Conservation (phyloP, 1,140 invertebrate species). For the Drosophila subobscura region DNA sequence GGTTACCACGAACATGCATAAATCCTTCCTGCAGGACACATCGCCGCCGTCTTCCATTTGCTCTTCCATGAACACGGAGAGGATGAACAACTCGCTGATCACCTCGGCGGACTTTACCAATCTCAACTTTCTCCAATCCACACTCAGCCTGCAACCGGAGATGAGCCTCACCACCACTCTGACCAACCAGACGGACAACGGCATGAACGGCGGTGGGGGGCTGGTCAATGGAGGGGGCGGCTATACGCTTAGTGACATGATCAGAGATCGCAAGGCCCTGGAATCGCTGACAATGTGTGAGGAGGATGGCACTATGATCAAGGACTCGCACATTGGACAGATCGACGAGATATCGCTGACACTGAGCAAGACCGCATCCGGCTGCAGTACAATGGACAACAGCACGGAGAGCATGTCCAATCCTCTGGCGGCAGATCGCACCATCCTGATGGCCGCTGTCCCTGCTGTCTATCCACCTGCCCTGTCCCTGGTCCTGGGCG, state of each 20-base stretch:
- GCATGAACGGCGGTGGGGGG: slow-evolving; percentile 6
- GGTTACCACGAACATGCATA: slow-evolving; percentile 77
- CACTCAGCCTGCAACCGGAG: slow-evolving; percentile 57
- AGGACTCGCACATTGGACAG: slow-evolving; percentile 80
- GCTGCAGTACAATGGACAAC: slow-evolving; percentile 80
- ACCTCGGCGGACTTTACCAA: slow-evolving; percentile 82
- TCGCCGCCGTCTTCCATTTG: slow-evolving; percentile 82
- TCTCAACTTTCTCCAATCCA: slow-evolving; percentile 77
- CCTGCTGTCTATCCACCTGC: slow-evolving; percentile 15
- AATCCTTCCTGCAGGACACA: slow-evolving; percentile 79
- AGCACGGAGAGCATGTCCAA: slow-evolving; percentile 77
- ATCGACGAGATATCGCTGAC: slow-evolving; percentile 79
- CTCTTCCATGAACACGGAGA: slow-evolving; percentile 74
- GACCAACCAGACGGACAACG: slow-evolving; percentile 35
- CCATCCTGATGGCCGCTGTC: not conserved
- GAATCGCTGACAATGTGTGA: slow-evolving; percentile 76
- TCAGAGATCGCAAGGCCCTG: slow-evolving; percentile 72
- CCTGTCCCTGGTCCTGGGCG: slow-evolving; percentile 63
- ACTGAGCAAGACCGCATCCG: slow-evolving; percentile 75
- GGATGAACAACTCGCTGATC: slow-evolving; percentile 81
- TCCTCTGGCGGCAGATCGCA: slow-evolving; percentile 18
- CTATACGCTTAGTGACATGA: slow-evolving; percentile 76
- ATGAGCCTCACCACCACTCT: slow-evolving; percentile 53
- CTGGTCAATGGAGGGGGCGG: slow-evolving; percentile 20
- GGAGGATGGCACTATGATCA: slow-evolving; percentile 77